A percentile compares a stretch with the other conserved stretches of the same genome.
Conservation (phyloP, 2,888 invertebrate species). For the Lamproptera curius region DNA sequence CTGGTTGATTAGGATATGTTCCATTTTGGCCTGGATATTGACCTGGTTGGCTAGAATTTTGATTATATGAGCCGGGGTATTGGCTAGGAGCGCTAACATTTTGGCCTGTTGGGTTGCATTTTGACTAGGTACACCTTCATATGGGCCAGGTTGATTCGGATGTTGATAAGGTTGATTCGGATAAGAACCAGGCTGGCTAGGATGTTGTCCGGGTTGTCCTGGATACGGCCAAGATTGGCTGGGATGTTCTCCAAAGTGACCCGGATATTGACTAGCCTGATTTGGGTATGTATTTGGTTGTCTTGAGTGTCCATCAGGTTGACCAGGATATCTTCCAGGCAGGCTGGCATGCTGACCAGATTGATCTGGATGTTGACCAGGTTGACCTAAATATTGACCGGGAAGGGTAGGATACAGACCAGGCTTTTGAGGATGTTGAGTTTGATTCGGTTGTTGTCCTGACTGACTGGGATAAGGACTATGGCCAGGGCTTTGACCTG, state of each 20-base stretch:
- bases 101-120: slow-evolving; percentile 2
- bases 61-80: slow-evolving; percentile 14
- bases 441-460: slow-evolving; percentile 3
- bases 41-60: slow-evolving; percentile 11
- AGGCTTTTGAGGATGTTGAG: slow-evolving; percentile 22
- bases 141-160: slow-evolving; percentile 20
- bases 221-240: slow-evolving; percentile 8
- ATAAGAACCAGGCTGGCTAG: slow-evolving; percentile 8
- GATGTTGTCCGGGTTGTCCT: slow-evolving; percentile 8
- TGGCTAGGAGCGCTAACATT: slow-evolving; percentile 11
- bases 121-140: slow-evolving; percentile 22
- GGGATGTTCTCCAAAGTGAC: slow-evolving; percentile 1
- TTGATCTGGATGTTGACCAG: slow-evolving; percentile 15
- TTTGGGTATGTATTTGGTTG: slow-evolving; percentile 10
- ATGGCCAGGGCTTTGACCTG: slow-evolving; percentile 15
- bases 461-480: slow-evolving; percentile 8
- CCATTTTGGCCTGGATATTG: background rate
- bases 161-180: slow-evolving; percentile 19
- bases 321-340: slow-evolving; percentile 19
- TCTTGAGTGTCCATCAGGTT: slow-evolving; percentile 3
- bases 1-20: slow-evolving; percentile 18
- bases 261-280: slow-evolving; percentile 18
- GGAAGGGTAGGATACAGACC: background rate
- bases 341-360: slow-evolving; percentile 12
- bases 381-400: slow-evolving; percentile 21